Percentiles rank a stretch among this genome's conserved stretches.
Conservation (phyloP, 2,113 vertebrate species). For the Bos indicus region DNA sequence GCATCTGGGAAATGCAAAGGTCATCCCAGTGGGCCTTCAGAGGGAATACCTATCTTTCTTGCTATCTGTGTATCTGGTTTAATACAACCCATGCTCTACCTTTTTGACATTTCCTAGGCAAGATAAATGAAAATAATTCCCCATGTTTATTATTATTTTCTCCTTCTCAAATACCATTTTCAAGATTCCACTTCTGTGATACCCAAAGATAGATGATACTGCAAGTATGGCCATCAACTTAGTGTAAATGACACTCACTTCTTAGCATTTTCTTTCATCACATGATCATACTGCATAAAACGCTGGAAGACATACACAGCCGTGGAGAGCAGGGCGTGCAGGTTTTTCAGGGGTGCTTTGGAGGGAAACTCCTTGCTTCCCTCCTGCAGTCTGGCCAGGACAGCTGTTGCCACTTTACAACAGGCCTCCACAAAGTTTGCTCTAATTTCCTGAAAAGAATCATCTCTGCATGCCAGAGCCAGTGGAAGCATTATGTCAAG, state of each 20-base stretch:
- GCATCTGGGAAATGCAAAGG: not conserved
- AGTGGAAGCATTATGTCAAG: conserved; percentile 91
- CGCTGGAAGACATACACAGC: conserved; percentile 83
- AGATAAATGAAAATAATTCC: conserved; percentile 38
- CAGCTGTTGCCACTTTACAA: conserved; percentile 84
- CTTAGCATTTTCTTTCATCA: conserved; percentile 82
- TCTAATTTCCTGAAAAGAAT: conserved; percentile 89
- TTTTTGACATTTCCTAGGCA: conserved; percentile 16
- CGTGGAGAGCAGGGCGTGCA: conserved; percentile 85
- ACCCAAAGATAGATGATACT: conserved; percentile 15
- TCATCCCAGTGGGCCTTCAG: not conserved
- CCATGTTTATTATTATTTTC: not conserved
- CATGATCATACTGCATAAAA: conserved; percentile 82
- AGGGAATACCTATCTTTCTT: not conserved
- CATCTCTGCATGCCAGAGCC: conserved; percentile 89
- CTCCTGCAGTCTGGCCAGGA: conserved; percentile 87
- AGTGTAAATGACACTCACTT: conserved; percentile 82
- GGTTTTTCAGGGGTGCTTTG: conserved; percentile 84
- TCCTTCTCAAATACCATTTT: not conserved
- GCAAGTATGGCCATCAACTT: not conserved
- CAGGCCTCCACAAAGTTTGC: conserved; percentile 90
- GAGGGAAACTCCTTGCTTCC: conserved; percentile 86
- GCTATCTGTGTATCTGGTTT: not conserved
- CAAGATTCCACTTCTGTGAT: not conserved
- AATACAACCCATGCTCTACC: not conserved